Conservation (phyloP, 2,888 invertebrate genomes). For the Leptura quadrifasciata region DNA sequence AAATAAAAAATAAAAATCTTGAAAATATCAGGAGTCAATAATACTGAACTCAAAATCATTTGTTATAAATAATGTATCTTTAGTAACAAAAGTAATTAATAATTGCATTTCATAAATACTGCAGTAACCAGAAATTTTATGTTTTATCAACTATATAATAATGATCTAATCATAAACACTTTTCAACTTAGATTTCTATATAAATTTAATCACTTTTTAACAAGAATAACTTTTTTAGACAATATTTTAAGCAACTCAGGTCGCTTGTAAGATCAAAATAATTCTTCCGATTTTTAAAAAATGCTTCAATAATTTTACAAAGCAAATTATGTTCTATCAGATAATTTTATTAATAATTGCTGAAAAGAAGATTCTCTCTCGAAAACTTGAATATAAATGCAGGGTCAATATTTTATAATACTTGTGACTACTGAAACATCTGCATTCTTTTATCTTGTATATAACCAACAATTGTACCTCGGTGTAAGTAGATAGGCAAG, state of each 20-base stretch:
- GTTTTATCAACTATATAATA: background rate
- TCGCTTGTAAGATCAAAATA: background rate
- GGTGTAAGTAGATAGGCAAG: no score
- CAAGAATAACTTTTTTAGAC: background rate
- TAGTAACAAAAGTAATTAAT: constrained; percentile 42
- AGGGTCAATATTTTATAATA: background rate
- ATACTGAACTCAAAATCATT: constrained; percentile 34
- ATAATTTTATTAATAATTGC: background rate
- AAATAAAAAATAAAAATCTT: constrained; percentile 26
- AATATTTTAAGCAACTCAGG: constrained; percentile 8
- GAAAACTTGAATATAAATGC: background rate
- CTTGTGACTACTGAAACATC: background rate
- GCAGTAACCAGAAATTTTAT: constrained; percentile 29
- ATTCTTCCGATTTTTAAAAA: background rate
- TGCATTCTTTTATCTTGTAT: background rate
- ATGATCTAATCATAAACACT: background rate
- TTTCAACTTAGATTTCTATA: constrained; percentile 8
- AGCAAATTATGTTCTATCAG: background rate
- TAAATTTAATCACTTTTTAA: constrained; percentile 1
- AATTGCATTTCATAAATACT: constrained; percentile 32
- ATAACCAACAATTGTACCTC: constrained; percentile 23
- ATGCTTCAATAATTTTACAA: background rate
- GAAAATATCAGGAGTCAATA: constrained; percentile 10
- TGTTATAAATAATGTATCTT: constrained; percentile 25
- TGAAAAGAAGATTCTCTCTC: background rate